Evolutionary conservation across 2,113 vertebrate genomes (phyloP).

Genomic region (Perca schrenkii): DNA sequence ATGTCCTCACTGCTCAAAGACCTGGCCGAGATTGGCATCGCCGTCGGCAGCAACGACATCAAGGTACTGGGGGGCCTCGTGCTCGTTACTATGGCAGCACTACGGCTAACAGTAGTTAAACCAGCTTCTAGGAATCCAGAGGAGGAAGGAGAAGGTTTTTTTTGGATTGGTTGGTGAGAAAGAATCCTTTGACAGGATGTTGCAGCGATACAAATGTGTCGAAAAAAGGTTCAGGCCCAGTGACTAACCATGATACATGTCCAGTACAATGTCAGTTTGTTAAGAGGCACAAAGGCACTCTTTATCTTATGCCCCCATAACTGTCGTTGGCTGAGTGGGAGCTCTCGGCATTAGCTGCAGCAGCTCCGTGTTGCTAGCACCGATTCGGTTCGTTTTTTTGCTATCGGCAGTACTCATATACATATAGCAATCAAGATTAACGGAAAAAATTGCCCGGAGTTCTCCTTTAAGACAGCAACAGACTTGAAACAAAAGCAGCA

Average conservation of each 20-base stretch:
- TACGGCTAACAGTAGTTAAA: not conserved
- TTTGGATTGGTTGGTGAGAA: no score
- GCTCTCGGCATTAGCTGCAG: no score
- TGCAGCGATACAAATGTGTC: not conserved
- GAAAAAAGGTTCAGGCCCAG: not conserved
- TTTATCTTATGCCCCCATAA: no score
- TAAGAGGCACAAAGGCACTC: no score
- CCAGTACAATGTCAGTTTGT: not conserved
- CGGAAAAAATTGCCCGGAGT: no score
- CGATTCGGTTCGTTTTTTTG: no score
- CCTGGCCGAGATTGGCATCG: conserved; percentile 95
- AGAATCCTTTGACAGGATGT: not conserved
- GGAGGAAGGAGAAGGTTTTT: not conserved
- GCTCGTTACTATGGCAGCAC: not conserved
- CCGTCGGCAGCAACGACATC: conserved; percentile 96
- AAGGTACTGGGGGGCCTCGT: conserved; percentile 85
- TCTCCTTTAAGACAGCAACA: no score
- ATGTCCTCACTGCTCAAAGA: conserved; percentile 98
- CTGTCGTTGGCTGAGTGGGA: no score
- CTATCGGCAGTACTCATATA: no score
- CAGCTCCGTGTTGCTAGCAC: no score
- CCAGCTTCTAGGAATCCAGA: not conserved
- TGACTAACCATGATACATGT: not conserved
- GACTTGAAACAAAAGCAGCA: no score
- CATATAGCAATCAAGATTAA: no score